A percentile compares a stretch with the other conserved stretches of the same genome.
phyloP scores from a whole-genome alignment of 2,888 invertebrate species.

The Pollenia angustigena region DNA sequence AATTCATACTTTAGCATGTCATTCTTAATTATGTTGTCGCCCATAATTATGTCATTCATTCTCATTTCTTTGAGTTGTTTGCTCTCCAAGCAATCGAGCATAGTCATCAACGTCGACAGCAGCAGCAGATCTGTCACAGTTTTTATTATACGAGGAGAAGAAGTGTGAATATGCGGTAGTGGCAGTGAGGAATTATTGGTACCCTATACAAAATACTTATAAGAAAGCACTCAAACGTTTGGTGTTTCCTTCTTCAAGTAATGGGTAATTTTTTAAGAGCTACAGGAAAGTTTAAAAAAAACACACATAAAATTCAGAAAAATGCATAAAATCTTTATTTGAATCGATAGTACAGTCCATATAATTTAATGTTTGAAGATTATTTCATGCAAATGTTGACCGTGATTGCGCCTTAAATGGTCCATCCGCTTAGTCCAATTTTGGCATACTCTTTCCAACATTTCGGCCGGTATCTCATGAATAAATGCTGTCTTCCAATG shows the following conservation, averaged over 20 bases:
- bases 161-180: background rate
- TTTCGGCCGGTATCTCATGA: no score
- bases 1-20: constrained; percentile 83
- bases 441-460: no score
- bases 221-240: background rate
- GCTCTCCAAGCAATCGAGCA: constrained; percentile 51
- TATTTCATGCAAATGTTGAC: no score
- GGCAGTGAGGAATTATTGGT: background rate
- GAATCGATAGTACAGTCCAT: no score
- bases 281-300: no score
- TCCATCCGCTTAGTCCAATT: no score
- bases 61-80: constrained; percentile 54
- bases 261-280: no score
- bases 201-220: background rate
- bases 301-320: no score
- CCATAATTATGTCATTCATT: constrained; percentile 76
- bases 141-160: constrained; percentile 26
- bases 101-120: constrained; percentile 30
- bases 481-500: no score
- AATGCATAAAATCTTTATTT: no score
- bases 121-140: constrained; percentile 55
- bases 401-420: no score
- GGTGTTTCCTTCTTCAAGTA: background rate
- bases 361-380: no score
- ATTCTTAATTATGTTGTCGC: constrained; percentile 81